Evolutionary conservation across 2,113 vertebrate species (phyloP).

Genomic region (Accipiter cooperii): DNA sequence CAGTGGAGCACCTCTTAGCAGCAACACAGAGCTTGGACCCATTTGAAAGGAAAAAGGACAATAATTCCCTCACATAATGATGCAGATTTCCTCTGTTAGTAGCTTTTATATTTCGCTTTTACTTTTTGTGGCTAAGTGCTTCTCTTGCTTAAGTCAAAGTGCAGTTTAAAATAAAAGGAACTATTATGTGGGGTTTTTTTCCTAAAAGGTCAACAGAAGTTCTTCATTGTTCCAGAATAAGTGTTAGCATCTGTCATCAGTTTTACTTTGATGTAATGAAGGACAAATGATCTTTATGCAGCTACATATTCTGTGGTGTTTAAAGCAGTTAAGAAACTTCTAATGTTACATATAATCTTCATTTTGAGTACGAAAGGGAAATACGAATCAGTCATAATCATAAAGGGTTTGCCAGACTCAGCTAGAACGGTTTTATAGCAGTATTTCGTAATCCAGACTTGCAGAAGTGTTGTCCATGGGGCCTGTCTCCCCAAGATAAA

Average conservation of each 20-base stretch:
- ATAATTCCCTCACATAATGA: background rate
- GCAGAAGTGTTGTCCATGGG: background rate
- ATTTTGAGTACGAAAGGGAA: background rate
- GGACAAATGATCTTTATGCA: background rate
- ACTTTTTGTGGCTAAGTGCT: background rate
- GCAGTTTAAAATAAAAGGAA: background rate
- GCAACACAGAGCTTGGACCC: background rate
- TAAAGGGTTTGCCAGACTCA: background rate
- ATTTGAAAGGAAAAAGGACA: background rate
- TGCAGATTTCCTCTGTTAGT: background rate
- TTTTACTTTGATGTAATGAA: background rate
- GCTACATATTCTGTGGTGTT: background rate
- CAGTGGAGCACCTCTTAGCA: background rate
- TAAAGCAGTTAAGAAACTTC: background rate
- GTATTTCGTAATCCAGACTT: background rate
- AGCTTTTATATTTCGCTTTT: background rate
- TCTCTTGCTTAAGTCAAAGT: background rate
- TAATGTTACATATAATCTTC: background rate
- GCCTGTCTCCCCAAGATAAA: background rate
- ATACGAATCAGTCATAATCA: background rate
- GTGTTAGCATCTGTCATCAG: background rate
- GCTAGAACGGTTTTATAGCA: background rate
- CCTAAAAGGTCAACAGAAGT: background rate
- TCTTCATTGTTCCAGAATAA: background rate
- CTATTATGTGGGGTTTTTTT: background rate